Base-by-base conservation (phyloP, 1,140 invertebrate genomes). In the Orius laevigatus region DNA sequence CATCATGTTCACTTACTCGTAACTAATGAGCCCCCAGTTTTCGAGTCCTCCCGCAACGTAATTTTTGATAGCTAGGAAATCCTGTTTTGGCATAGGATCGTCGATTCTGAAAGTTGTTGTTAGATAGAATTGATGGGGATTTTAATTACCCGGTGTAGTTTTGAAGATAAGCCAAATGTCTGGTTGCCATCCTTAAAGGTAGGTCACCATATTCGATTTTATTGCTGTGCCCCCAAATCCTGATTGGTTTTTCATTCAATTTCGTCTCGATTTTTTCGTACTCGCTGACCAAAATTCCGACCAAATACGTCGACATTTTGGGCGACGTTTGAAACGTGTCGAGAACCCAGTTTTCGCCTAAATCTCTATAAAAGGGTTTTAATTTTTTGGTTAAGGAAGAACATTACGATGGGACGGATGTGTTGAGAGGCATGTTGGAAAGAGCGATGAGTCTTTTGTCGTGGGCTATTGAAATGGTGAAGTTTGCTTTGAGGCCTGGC, bases 31-130 rank as follows among this genome's bases (percentile, higher is more conserved):
- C 6, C 76, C 76, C 76, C 82, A 89, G 63, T 88, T 85, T 60
- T 88, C 84, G 81, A 89, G 86, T 18, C 84, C 88, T 25, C 80
- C 84, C 0, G 84, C 76, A 1, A 70, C 67, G 64, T 91, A 92
- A 53, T 84, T 74, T 2, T 81, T 79, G 39, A 84, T 71, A 8
- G 77, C 73, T 19, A 83, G 68, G 58, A 81, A 72, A 57, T 81
- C 73, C 55, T 71, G 57, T 58, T 76, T 65, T 38, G 67, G 65
- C 12, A 61, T 47, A 9, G 55, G 55, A 40, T 56, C 49, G 1
- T 36, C 12, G 2, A 54, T 3, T 14, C 32, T 39, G 15, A 44
- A 46, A 41, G 34, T n/a, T 19, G n/a, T 47, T 34, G 12, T 25
- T 14, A 9, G 36, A 35, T 20, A 34, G 16, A 11, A 42, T 16